Percentiles rank a stretch among this genome's conserved stretches.
phyloP scores from a whole-genome alignment of 2,888 invertebrate species.

The Pecten maximus region DNA sequence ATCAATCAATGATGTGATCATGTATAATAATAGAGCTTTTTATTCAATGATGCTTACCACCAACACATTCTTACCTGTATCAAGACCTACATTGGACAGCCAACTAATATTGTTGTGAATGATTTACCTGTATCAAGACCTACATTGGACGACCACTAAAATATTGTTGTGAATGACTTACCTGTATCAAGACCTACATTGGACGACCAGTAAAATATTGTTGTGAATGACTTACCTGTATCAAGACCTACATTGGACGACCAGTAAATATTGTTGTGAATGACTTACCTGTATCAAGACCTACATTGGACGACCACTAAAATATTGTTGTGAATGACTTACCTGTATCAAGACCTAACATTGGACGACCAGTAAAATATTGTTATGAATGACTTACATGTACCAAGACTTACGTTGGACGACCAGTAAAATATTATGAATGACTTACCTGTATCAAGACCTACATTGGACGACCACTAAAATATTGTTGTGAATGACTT shows the following conservation, averaged over 20 bases:
- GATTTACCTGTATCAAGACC: neutral
- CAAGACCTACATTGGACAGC: slow-evolving; percentile 42
- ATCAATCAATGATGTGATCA: no score
- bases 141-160: no score
- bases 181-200: slow-evolving; percentile 44
- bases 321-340: no score
- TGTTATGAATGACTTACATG: neutral
- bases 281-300: slow-evolving; percentile 48
- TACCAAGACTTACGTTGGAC: slow-evolving; percentile 47
- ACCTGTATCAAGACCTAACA: neutral
- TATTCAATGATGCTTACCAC: no score
- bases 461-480: slow-evolving; percentile 46
- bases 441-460: slow-evolving; percentile 49
- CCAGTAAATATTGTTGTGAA: slow-evolving; percentile 52
- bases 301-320: slow-evolving; percentile 45
- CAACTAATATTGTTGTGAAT: no score
- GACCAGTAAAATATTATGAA: slow-evolving; percentile 53
- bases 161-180: slow-evolving; percentile 48
- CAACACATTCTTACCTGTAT: slow-evolving; percentile 40
- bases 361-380: slow-evolving; percentile 43
- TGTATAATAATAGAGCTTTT: no score
- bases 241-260: slow-evolving; percentile 41
- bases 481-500: slow-evolving; percentile 51
- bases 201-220: no score
- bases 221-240: slow-evolving; percentile 53